Evolutionary conservation across 2,113 vertebrate species (phyloP).

Genomic region (Nettapus auritus): DNA sequence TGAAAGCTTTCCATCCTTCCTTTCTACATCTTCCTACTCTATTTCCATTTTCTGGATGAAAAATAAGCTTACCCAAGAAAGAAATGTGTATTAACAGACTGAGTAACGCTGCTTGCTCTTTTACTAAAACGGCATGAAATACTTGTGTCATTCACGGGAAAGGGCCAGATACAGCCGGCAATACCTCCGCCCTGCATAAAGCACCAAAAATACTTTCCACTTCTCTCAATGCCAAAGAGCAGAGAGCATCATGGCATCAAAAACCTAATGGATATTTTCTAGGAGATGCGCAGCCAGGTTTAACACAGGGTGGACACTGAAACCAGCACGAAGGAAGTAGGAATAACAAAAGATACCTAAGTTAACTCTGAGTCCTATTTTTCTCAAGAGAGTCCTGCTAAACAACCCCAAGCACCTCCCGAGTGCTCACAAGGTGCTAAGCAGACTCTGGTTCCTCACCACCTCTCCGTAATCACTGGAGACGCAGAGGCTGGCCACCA

Average conservation of each 20-base stretch:
- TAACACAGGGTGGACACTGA: accelerated
- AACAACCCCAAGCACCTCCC: background rate
- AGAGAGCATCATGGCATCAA: background rate
- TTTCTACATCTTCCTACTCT: background rate
- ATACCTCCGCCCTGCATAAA: background rate
- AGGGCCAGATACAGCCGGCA: background rate
- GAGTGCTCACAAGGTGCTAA: background rate
- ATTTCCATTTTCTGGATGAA: background rate
- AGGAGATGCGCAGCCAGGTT: background rate
- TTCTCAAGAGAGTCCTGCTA: background rate
- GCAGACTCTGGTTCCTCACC: background rate
- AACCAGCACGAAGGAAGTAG: background rate
- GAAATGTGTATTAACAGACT: accelerated
- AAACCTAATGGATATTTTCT: accelerated
- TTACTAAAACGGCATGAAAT: background rate
- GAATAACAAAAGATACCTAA: background rate
- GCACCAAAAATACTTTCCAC: background rate
- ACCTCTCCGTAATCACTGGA: background rate
- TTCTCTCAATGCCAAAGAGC: background rate
- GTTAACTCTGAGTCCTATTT: no score
- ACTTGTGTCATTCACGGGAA: background rate
- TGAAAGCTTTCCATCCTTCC: background rate
- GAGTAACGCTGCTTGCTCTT: accelerated
- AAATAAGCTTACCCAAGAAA: background rate
- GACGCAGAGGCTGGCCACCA: accelerated